phyloP scores from a whole-genome alignment of 2,113 vertebrate species.

The Tachysurus fulvidraco region DNA sequence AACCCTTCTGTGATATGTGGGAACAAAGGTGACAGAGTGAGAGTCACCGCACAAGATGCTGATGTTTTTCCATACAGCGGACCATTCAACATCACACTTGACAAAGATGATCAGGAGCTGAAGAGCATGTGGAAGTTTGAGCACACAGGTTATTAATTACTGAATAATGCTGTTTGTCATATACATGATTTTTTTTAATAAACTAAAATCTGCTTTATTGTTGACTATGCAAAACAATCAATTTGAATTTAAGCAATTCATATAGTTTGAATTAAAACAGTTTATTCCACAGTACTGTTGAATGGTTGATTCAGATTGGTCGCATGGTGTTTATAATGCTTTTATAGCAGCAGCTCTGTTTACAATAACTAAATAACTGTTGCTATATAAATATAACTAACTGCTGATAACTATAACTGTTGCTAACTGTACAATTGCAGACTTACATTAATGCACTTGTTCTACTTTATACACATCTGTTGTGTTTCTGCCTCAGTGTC shows the following conservation, averaged over 20 bases:
- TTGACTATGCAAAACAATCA: neutral
- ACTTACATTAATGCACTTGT: neutral
- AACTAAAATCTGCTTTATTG: neutral
- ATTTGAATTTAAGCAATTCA: neutral
- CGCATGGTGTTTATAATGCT: no score
- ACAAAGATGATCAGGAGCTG: constrained; percentile 33
- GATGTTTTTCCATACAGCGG: constrained; percentile 66
- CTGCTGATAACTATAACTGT: no score
- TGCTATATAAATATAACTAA: no score
- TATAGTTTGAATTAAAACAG: neutral
- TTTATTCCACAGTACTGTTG: neutral
- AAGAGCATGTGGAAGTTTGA: constrained; percentile 71
- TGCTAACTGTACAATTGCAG: no score
- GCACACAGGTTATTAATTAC: constrained; percentile 58
- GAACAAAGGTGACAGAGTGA: constrained; percentile 51
- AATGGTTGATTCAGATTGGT: neutral
- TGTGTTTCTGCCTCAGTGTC: constrained; percentile 41
- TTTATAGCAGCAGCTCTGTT: neutral
- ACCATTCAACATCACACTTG: constrained; percentile 73
- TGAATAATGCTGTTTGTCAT: neutral
- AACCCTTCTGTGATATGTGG: constrained; percentile 64
- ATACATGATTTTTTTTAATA: neutral
- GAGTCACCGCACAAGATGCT: constrained; percentile 58
- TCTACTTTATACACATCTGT: neutral
- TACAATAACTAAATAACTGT: neutral